Conservation (phyloP, 2,113 vertebrate genomes). For the Phyllopteryx taeniolatus region DNA sequence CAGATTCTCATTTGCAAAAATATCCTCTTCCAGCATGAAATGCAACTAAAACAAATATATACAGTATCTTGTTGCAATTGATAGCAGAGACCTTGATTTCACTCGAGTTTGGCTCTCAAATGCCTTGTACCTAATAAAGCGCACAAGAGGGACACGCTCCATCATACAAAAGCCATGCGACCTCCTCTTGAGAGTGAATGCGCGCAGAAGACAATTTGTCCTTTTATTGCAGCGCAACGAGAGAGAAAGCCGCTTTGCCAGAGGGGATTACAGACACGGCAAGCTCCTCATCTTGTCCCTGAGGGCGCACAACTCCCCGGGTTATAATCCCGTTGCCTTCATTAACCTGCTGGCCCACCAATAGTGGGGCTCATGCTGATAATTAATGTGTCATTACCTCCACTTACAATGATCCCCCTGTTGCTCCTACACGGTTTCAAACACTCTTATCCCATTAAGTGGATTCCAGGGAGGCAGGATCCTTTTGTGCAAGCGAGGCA, state of each 20-base stretch:
- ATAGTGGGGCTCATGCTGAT: conserved; percentile 44
- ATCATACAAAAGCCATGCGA: not conserved
- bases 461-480: conserved; percentile 54
- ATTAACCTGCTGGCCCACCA: conserved; percentile 70
- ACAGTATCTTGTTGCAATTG: not conserved
- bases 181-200: conserved; percentile 11
- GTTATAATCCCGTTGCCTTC: conserved; percentile 71
- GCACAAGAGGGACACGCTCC: not conserved
- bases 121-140: not conserved
- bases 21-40: not conserved
- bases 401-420: conserved; percentile 69
- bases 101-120: not conserved
- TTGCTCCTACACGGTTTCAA: conserved; percentile 53
- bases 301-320: conserved; percentile 55
- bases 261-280: conserved; percentile 61
- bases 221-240: conserved; percentile 19
- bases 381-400: conserved; percentile 66
- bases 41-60: not conserved
- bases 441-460: conserved; percentile 70
- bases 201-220: conserved; percentile 41
- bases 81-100: not conserved
- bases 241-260: conserved; percentile 29
- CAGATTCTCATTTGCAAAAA: not conserved
- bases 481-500: conserved; percentile 15
- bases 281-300: conserved; percentile 37